Evolutionary conservation across 2,888 invertebrate genomes (phyloP).

Genomic region (Chrysotoxum bicinctum): DNA sequence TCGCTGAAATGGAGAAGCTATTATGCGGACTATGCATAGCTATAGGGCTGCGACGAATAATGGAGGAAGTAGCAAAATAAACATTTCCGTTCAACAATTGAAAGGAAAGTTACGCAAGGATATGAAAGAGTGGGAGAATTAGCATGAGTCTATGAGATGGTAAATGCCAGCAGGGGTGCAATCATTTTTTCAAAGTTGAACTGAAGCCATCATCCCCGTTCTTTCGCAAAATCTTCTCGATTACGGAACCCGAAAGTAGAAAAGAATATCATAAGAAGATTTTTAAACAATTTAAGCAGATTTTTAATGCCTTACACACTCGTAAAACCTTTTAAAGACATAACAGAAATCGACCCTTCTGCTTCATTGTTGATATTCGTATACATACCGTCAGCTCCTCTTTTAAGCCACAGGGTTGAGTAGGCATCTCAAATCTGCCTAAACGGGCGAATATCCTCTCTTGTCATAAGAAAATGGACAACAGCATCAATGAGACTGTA

Average conservation of each 20-base stretch:
- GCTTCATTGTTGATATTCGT: not conserved
- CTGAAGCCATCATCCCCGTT: not conserved
- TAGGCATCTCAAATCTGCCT: slow-evolving; percentile 52
- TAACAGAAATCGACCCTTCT: not conserved
- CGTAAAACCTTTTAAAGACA: slow-evolving; percentile 37
- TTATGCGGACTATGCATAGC: slow-evolving; percentile 50
- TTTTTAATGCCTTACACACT: slow-evolving; percentile 31
- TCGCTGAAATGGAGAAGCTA: slow-evolving; percentile 70
- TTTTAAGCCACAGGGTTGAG: not conserved
- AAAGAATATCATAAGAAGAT: slow-evolving; percentile 44
- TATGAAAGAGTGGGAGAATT: not conserved
- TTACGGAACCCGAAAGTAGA: not conserved
- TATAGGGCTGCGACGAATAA: not conserved
- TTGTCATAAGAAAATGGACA: slow-evolving; percentile 55
- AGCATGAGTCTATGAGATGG: slow-evolving; percentile 4
- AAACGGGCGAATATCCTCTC: slow-evolving; percentile 61
- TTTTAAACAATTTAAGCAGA: slow-evolving; percentile 66
- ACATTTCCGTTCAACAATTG: slow-evolving; percentile 61
- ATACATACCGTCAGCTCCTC: not conserved
- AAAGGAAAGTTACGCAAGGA: slow-evolving; percentile 19
- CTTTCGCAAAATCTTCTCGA: not conserved
- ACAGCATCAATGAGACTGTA: not conserved
- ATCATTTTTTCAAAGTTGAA: slow-evolving; percentile 39
- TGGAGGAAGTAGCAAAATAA: slow-evolving; percentile 62
- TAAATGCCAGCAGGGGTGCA: slow-evolving; percentile 59